Percentiles rank a stretch among this genome's conserved stretches.
These are phyloP conservation scores for Diloba caeruleocephala DNA, from an alignment of 2,888 invertebrate species.

Conservation along the genomic window DNA sequence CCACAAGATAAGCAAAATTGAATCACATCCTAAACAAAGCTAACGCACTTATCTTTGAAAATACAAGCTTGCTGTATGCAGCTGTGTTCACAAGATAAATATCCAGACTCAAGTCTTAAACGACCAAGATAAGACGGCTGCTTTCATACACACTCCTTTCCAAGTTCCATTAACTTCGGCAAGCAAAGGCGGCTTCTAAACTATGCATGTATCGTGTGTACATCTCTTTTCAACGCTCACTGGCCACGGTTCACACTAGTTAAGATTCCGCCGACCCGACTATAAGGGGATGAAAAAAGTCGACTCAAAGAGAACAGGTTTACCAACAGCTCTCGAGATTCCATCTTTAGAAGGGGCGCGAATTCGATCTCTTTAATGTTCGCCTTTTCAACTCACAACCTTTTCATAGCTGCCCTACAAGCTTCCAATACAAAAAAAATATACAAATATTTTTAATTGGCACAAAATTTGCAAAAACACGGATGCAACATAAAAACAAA, in stretches of 20 bases:
- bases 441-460: conserved; percentile 53
- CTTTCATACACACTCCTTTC: conserved; percentile 72
- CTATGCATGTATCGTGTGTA: conserved; percentile 85
- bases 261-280: conserved; percentile 65
- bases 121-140: conserved; percentile 74
- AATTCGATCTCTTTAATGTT: conserved; percentile 75
- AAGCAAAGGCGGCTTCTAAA: conserved; percentile 78
- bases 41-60: conserved; percentile 58
- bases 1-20: conserved; percentile 16
- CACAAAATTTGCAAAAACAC: no score
- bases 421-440: conserved; percentile 38
- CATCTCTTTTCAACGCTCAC: conserved; percentile 82
- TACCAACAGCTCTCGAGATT: conserved; percentile 69
- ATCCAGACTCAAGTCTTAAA: conserved; percentile 69
- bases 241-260: conserved; percentile 76
- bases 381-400: conserved; percentile 52
- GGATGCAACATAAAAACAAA: conserved; percentile 44
- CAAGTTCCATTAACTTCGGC: conserved; percentile 84
- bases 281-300: conserved; percentile 74
- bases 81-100: conserved; percentile 58
- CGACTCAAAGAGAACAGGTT: conserved; percentile 71
- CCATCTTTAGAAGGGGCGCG: conserved; percentile 71
- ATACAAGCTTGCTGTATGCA: conserved; percentile 49
- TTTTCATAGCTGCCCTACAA: conserved; percentile 43
- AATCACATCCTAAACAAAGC: conserved; percentile 20